Percentiles rank a stretch among this genome's conserved stretches.
Conservation (phyloP, 1,140 invertebrate genomes). For the Orius laevigatus region DNA sequence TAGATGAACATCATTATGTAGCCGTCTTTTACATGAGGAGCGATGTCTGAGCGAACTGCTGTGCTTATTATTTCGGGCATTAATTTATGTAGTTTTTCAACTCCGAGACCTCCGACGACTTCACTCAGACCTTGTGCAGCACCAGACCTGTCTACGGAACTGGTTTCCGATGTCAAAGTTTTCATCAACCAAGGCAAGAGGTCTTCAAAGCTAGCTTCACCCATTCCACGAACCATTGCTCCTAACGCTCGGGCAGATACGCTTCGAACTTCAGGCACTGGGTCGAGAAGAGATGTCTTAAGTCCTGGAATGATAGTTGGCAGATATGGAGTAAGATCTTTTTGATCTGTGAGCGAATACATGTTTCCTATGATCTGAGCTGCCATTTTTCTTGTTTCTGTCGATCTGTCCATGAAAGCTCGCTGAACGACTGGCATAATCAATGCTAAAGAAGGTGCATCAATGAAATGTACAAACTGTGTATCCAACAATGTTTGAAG, state of each 20-base stretch:
- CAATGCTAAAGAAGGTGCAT: slow-evolving; percentile 91
- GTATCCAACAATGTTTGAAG: slow-evolving; percentile 87
- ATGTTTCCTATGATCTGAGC: slow-evolving; percentile 99
- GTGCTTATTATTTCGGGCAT: slow-evolving; percentile 98
- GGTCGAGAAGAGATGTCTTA: slow-evolving; percentile 90
- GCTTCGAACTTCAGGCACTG: slow-evolving; percentile 87
- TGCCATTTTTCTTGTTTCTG: slow-evolving; percentile 96
- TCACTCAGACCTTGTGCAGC: slow-evolving; percentile 93
- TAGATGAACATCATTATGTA: slow-evolving; percentile 99
- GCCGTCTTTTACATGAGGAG: slow-evolving; percentile 95
- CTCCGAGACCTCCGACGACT: slow-evolving; percentile 89
- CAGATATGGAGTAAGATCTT: slow-evolving; percentile 92
- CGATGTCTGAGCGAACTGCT: slow-evolving; percentile 84
- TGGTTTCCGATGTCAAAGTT: slow-evolving; percentile 88
- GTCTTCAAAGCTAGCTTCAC: slow-evolving; percentile 87
- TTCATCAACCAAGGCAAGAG: slow-evolving; percentile 96
- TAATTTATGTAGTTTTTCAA: slow-evolving; percentile 84
- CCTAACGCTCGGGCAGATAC: slow-evolving; percentile 89
- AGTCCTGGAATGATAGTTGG: slow-evolving; percentile 92
- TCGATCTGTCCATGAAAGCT: slow-evolving; percentile 91
- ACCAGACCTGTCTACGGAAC: slow-evolving; percentile 89
- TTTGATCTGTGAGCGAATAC: slow-evolving; percentile 97
- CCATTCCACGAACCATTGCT: slow-evolving; percentile 94
- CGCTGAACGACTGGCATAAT: slow-evolving; percentile 98
- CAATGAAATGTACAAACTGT: slow-evolving; percentile 98